phyloP scores from a whole-genome alignment of 1,140 invertebrate genomes.

The Elysia chlorotica region DNA sequence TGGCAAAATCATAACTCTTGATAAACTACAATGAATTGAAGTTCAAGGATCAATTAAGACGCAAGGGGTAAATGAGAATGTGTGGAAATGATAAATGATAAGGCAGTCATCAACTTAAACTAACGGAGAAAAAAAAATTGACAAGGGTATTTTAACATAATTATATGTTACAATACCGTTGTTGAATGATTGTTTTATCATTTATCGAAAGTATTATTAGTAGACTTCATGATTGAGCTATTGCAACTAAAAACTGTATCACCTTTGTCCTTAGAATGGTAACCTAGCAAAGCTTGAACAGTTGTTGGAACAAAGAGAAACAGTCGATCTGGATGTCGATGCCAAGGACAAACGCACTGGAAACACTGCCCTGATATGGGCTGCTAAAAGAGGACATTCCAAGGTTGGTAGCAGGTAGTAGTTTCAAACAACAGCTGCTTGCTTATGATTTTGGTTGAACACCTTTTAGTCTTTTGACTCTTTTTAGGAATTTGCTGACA shows the following conservation, averaged over 20 bases:
- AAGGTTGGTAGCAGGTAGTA: conserved; percentile 55
- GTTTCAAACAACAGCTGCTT: too few relatives aligned
- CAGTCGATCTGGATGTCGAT: conserved; percentile 52
- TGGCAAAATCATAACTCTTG: too few relatives aligned
- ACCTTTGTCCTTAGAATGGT: conserved; percentile 51
- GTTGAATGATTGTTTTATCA: neutral
- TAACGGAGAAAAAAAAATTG: neutral
- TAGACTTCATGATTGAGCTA: too few relatives aligned
- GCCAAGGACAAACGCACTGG: conserved; percentile 58
- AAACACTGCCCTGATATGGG: conserved; percentile 60
- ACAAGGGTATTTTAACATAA: neutral
- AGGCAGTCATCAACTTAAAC: neutral
- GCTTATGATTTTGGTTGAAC: too few relatives aligned
- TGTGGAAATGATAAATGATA: neutral
- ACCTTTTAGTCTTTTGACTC: too few relatives aligned
- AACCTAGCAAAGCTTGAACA: conserved; percentile 50
- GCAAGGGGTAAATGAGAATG: neutral
- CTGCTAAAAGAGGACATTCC: conserved; percentile 54
- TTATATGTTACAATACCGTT: neutral
- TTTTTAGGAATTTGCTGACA: too few relatives aligned
- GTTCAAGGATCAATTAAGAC: too few relatives aligned
- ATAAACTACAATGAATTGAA: too few relatives aligned
- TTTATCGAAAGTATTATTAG: too few relatives aligned
- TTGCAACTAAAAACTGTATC: neutral
- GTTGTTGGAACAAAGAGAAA: conserved; percentile 43